Evolutionary conservation across 2,797 vertebrate genomes (phyloP).

Genomic region (Anguilla obscura): DNA sequence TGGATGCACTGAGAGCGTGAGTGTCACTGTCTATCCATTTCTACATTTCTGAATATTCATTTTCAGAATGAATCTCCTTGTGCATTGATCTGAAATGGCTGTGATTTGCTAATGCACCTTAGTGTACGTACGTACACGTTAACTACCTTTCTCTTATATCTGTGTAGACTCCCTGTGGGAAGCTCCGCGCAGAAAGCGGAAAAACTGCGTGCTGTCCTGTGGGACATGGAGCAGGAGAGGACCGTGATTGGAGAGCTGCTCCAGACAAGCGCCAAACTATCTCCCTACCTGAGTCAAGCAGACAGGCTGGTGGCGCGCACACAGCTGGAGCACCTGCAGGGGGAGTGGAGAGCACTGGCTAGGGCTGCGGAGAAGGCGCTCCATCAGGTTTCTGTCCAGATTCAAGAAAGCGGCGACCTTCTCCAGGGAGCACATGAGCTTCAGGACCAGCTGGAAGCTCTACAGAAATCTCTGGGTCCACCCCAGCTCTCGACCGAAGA

Average conservation of each 20-base stretch:
- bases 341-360: conserved; percentile 73
- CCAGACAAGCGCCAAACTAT: conserved; percentile 62
- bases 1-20: conserved; percentile 79
- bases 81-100: not conserved
- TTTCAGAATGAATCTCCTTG: too few species aligned
- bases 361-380: conserved; percentile 67
- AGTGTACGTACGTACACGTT: not conserved
- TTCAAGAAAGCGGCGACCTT: conserved; percentile 62
- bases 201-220: conserved; percentile 69
- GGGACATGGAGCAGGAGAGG: conserved; percentile 70
- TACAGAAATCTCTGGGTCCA: conserved; percentile 49
- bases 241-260: conserved; percentile 72
- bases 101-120: not conserved
- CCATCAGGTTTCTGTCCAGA: conserved; percentile 64
- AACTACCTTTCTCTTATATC: conserved; percentile 27
- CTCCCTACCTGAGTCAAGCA: conserved; percentile 63
- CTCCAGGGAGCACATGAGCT: conserved; percentile 61
- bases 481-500: conserved; percentile 41
- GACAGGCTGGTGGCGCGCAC: conserved; percentile 69
- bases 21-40: conserved; percentile 50
- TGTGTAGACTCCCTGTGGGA: conserved; percentile 72
- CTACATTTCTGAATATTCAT: not conserved
- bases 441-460: conserved; percentile 64
- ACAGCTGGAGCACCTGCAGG: conserved; percentile 72
- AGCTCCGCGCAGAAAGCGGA: conserved; percentile 71